Evolutionary conservation across 2,113 vertebrate species (phyloP).

Genomic region (Colistium nudipinnis): DNA sequence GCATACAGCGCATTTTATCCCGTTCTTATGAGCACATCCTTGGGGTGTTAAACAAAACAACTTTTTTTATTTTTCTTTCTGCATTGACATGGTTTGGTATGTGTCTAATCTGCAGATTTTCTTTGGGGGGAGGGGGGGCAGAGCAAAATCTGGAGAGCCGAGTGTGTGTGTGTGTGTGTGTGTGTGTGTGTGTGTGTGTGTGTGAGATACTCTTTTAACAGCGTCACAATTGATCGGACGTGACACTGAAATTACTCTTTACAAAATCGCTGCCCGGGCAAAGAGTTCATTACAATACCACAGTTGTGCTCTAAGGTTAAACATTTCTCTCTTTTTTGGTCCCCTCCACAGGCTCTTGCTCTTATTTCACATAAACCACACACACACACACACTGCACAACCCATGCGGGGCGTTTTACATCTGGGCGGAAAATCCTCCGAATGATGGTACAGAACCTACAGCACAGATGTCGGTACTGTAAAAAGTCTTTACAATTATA

Average conservation of each 20-base stretch:
- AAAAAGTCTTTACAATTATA: background rate
- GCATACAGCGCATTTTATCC: background rate
- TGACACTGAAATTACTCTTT: slow-evolving; percentile 65
- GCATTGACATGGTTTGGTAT: slow-evolving; percentile 23
- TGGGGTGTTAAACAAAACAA: slow-evolving; percentile 1
- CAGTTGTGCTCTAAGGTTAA: slow-evolving; percentile 31
- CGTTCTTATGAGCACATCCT: slow-evolving; percentile 1
- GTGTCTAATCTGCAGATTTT: slow-evolving; percentile 20
- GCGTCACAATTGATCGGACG: slow-evolving; percentile 61
- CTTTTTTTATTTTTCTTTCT: background rate
- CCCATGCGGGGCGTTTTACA: background rate
- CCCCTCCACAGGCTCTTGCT: slow-evolving; percentile 11
- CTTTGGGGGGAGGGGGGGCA: slow-evolving; percentile 3
- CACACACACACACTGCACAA: background rate
- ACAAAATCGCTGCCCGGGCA: slow-evolving; percentile 38
- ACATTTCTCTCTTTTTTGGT: slow-evolving; percentile 29
- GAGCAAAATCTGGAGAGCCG: slow-evolving; percentile 37
- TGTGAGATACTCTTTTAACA: slow-evolving; percentile 39
- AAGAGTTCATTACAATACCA: slow-evolving; percentile 46
- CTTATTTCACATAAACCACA: slow-evolving; percentile 36
- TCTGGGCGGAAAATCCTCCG: background rate
- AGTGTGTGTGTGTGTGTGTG: no score
- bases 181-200: no score
- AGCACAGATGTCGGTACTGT: background rate
- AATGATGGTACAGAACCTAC: background rate